A percentile compares a stretch with the other conserved stretches of the same genome.
Conservation (phyloP, 2,113 vertebrate species). For the Zosterops hypoxanthus region DNA sequence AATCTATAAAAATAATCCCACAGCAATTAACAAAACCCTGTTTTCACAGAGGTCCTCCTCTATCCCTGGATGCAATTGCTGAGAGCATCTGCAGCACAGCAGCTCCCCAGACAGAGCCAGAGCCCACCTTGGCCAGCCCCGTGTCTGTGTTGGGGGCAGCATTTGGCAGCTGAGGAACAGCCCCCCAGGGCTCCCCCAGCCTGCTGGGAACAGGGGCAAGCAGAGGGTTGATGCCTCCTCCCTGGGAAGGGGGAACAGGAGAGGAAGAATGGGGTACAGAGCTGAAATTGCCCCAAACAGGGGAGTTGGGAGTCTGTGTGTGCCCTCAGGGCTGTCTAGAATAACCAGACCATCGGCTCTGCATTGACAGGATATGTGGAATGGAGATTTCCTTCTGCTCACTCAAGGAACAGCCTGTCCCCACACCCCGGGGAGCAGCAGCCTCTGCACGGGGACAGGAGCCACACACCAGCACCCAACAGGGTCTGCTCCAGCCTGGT, state of each 20-base stretch:
- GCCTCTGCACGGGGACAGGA: background rate
- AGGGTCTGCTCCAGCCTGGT: background rate
- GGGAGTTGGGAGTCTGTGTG: accelerated
- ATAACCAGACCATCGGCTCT: accelerated
- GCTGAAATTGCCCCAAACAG: background rate
- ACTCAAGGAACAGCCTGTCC: background rate
- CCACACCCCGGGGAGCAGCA: background rate
- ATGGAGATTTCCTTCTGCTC: background rate
- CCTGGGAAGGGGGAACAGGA: background rate
- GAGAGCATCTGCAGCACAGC: background rate
- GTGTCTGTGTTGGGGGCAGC: background rate
- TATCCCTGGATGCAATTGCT: background rate
- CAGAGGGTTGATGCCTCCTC: background rate
- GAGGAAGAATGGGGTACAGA: background rate
- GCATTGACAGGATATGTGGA: background rate
- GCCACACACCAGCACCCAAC: background rate
- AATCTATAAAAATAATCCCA: background rate
- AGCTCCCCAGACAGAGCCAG: background rate
- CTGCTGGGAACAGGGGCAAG: background rate
- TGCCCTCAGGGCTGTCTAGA: background rate
- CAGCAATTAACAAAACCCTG: background rate
- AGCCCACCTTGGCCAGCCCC: background rate
- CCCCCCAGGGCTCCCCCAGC: background rate
- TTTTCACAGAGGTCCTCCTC: background rate
- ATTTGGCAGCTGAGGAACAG: background rate